A percentile compares a stretch with the other conserved stretches of the same genome.
Conservation (phyloP, 2,888 invertebrate genomes). For the Scaptomyza parva region DNA sequence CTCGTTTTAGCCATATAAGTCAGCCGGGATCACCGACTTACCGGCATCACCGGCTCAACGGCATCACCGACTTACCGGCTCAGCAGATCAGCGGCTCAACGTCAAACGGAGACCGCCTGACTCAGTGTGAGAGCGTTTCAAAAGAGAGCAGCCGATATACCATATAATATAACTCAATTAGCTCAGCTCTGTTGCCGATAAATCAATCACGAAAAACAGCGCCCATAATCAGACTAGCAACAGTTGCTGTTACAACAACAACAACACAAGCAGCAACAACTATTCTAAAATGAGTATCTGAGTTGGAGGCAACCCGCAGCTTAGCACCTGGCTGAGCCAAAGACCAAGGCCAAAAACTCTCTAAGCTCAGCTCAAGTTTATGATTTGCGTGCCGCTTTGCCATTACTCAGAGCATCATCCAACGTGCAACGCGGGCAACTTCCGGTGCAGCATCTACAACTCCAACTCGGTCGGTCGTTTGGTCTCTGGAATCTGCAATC, state of each 20-base stretch:
- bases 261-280: slow-evolving; percentile 17
- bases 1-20: slow-evolving; percentile 76
- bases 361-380: slow-evolving; percentile 42
- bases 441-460: slow-evolving; percentile 51
- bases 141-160: slow-evolving; percentile 45
- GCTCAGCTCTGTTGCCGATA: slow-evolving; percentile 54
- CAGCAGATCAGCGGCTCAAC: slow-evolving; percentile 38
- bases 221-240: slow-evolving; percentile 57
- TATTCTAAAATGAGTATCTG: slow-evolving; percentile 23
- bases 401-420: slow-evolving; percentile 66
- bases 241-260: no score
- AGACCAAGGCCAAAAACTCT: neutral
- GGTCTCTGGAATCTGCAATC: slow-evolving; percentile 36
- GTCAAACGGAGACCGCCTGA: slow-evolving; percentile 53
- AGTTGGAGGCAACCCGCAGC: slow-evolving; percentile 63
- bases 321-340: slow-evolving; percentile 66
- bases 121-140: slow-evolving; percentile 71
- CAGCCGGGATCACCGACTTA: slow-evolving; percentile 8
- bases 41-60: slow-evolving; percentile 37
- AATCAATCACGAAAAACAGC: slow-evolving; percentile 66
- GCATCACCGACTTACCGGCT: slow-evolving; percentile 13
- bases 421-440: slow-evolving; percentile 53
- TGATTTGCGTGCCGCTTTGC: slow-evolving; percentile 72
- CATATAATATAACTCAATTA: slow-evolving; percentile 74
- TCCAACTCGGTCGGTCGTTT: no score